Evolutionary conservation across 2,113 vertebrate species (phyloP).

Genomic region (Pelvicachromis taeniatus): DNA sequence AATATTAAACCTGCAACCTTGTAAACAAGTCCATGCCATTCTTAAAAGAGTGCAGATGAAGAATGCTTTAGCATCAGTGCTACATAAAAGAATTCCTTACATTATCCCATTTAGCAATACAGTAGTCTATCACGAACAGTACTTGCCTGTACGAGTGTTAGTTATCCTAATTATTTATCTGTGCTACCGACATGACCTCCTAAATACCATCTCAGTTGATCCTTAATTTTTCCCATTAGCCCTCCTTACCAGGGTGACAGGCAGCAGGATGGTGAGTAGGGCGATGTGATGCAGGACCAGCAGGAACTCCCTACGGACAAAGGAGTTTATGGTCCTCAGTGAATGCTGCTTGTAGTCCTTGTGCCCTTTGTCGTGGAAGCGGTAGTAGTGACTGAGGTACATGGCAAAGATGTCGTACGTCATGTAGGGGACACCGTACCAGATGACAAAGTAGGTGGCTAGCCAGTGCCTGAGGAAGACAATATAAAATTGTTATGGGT

Average conservation of each 20-base stretch:
- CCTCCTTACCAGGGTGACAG: constrained; percentile 78
- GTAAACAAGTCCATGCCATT: background rate
- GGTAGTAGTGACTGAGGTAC: constrained; percentile 94
- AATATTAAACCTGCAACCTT: background rate
- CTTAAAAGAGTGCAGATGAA: background rate
- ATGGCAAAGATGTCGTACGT: constrained; percentile 90
- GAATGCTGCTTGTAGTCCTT: constrained; percentile 76
- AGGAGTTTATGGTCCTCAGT: constrained; percentile 74
- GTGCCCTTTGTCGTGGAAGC: constrained; percentile 75
- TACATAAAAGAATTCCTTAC: background rate
- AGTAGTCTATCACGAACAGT: background rate
- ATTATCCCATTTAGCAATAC: background rate
- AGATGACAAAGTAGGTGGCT: constrained; percentile 83
- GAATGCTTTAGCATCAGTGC: background rate
- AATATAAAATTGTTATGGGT: background rate
- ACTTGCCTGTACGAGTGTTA: background rate
- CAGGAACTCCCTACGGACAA: constrained; percentile 84
- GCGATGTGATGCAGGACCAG: constrained; percentile 91
- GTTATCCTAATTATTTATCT: background rate
- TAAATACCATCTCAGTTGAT: background rate
- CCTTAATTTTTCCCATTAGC: background rate
- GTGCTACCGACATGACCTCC: background rate
- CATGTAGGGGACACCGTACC: constrained; percentile 94
- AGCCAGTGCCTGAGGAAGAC: constrained; percentile 85
- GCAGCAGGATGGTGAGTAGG: constrained; percentile 87